phyloP scores from a whole-genome alignment of 2,113 vertebrate species.

The Menura novaehollandiae region DNA sequence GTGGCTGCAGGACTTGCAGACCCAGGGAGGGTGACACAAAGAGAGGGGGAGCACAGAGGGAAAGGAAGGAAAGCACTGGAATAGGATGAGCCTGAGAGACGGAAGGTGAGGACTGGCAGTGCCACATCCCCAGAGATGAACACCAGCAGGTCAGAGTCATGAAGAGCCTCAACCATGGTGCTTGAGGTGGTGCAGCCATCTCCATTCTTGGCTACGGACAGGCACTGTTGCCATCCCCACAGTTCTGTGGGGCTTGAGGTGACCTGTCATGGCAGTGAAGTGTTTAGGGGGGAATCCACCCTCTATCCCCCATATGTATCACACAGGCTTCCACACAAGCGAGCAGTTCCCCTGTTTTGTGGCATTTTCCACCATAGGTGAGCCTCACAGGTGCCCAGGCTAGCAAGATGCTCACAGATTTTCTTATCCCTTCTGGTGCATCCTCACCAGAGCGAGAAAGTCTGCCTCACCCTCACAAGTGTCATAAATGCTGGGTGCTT shows the following conservation, averaged over 20 bases:
- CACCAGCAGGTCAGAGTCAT: background rate
- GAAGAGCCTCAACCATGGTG: rapidly evolving
- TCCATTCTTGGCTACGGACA: background rate
- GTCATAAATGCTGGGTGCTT: background rate
- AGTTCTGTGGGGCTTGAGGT: background rate
- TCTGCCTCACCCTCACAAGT: background rate
- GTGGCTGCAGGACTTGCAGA: background rate
- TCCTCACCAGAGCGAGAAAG: background rate
- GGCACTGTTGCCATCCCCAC: background rate
- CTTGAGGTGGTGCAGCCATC: background rate
- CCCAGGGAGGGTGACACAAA: background rate
- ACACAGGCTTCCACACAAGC: background rate
- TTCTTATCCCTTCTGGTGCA: background rate
- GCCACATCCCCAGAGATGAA: background rate
- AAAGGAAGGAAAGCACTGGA: background rate
- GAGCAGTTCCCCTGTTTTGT: background rate
- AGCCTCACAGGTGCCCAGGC: slow-evolving; percentile 3
- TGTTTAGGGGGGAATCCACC: background rate
- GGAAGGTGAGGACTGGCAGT: background rate
- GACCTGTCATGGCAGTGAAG: background rate
- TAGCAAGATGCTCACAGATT: background rate
- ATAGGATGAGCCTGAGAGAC: background rate
- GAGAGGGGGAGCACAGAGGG: background rate
- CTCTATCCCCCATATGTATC: rapidly evolving
- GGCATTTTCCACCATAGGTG: background rate